Conservation (phyloP, 2,113 vertebrate genomes). For the Hirundichthys speculiger region DNA sequence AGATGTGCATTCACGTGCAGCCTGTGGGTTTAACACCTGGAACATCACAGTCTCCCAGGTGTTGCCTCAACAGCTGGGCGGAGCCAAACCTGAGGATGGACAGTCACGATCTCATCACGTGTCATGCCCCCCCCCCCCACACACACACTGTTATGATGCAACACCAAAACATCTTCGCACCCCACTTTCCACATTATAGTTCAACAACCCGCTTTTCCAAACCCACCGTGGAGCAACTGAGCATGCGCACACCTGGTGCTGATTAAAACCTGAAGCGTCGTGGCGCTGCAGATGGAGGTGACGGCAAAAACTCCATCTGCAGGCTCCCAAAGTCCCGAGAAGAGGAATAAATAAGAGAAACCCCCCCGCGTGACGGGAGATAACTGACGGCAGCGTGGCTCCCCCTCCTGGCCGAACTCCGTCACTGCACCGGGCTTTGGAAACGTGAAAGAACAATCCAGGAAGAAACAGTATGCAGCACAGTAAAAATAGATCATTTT, state of each 20-base stretch:
- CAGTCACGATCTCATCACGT: too few species aligned
- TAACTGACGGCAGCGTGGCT: neutral
- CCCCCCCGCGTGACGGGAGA: slow-evolving; percentile 7
- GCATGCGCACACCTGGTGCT: slow-evolving; percentile 5
- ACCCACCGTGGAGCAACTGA: too few species aligned
- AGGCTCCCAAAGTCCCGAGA: neutral
- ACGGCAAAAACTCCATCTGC: slow-evolving; percentile 10
- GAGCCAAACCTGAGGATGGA: too few species aligned
- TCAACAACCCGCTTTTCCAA: too few species aligned
- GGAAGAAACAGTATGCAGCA: neutral
- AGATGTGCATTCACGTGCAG: too few species aligned
- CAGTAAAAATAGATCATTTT: slow-evolving; percentile 53
- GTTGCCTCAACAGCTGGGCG: too few species aligned
- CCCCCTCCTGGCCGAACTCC: slow-evolving; percentile 45
- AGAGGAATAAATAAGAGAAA: slow-evolving; percentile 3
- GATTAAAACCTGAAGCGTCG: slow-evolving; percentile 4
- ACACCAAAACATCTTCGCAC: too few species aligned
- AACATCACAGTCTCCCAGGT: too few species aligned
- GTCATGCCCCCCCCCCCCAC: too few species aligned
- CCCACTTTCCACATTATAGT: too few species aligned
- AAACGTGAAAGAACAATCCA: neutral
- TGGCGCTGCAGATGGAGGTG: slow-evolving; percentile 5
- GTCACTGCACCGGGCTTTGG: neutral
- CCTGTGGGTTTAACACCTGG: too few species aligned
- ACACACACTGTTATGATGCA: too few species aligned